A percentile compares a stretch with the other conserved stretches of the same genome.
phyloP scores from a whole-genome alignment of 2,113 vertebrate genomes.

The Perccottus glenii region DNA sequence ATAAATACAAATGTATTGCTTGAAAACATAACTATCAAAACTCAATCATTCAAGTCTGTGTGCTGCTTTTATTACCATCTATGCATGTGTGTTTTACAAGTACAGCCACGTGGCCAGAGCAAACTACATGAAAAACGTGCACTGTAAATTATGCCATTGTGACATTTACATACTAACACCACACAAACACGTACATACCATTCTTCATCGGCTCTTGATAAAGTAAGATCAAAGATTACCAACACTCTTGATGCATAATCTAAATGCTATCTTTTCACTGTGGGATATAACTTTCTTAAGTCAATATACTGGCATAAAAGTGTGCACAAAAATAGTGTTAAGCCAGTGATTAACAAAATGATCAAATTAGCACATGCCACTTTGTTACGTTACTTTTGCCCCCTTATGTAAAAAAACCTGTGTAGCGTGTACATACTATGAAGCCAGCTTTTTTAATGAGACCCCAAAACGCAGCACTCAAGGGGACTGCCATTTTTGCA shows the following conservation, averaged over 20 bases:
- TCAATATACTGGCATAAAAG: no score
- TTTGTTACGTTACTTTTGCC: no score
- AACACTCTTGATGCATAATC: slow-evolving; percentile 63
- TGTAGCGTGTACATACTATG: no score
- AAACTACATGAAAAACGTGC: slow-evolving; percentile 27
- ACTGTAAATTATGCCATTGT: slow-evolving; percentile 46
- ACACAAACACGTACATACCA: slow-evolving; percentile 26
- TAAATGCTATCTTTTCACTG: slow-evolving; percentile 24
- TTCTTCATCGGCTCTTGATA: slow-evolving; percentile 61
- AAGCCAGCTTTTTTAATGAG: no score
- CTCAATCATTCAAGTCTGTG: not conserved
- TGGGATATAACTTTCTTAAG: no score
- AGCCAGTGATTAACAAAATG: no score
- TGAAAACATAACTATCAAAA: not conserved
- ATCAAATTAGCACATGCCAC: no score
- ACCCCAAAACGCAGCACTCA: no score
- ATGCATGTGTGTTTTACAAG: slow-evolving; percentile 34
- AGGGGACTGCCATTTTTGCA: no score
- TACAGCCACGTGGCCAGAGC: slow-evolving; percentile 17
- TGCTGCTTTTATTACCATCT: slow-evolving; percentile 3
- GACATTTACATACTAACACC: slow-evolving; percentile 55
- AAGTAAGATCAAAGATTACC: slow-evolving; percentile 69
- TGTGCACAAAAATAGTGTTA: no score
- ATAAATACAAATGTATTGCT: not conserved
- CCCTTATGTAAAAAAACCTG: no score